phyloP scores from a whole-genome alignment of 2,113 vertebrate genomes.

The Pachycephala philippinensis region DNA sequence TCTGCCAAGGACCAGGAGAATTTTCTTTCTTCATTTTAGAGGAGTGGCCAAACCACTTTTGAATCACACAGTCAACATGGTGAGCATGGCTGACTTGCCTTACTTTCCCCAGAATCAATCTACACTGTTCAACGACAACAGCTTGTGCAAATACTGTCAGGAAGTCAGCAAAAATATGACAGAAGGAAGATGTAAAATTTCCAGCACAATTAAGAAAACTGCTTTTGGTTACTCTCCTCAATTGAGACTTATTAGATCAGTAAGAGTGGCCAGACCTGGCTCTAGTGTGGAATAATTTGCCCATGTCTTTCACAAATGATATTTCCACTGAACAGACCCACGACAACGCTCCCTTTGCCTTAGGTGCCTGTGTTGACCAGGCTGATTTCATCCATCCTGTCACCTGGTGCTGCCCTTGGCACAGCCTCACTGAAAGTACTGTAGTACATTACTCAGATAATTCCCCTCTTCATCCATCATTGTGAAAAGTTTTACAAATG shows the following conservation, averaged over 20 bases:
- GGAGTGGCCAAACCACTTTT: conserved; percentile 43
- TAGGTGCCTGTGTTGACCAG: neutral
- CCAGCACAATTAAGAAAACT: neutral
- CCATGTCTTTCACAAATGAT: neutral
- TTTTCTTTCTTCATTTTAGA: conserved; percentile 38
- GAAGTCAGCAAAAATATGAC: neutral
- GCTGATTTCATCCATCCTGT: neutral
- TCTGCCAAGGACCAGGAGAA: conserved; percentile 56
- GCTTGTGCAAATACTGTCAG: neutral
- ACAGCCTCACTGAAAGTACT: neutral
- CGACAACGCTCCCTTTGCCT: neutral
- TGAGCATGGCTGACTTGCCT: neutral
- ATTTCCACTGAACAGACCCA: neutral
- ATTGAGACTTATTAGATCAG: neutral
- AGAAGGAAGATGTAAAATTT: neutral
- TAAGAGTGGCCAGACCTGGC: neutral
- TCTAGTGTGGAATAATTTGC: neutral
- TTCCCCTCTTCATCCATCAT: neutral
- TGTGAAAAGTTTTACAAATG: neutral
- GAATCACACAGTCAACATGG: conserved; percentile 33
- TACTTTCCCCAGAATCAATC: neutral
- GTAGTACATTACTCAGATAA: neutral
- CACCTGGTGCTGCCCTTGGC: neutral
- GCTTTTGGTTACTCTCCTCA: neutral
- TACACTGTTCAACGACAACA: neutral